A percentile compares a stretch with the other conserved stretches of the same genome.
phyloP scores from a whole-genome alignment of 2,797 vertebrate genomes.

The Syngnathus rostellatus region DNA sequence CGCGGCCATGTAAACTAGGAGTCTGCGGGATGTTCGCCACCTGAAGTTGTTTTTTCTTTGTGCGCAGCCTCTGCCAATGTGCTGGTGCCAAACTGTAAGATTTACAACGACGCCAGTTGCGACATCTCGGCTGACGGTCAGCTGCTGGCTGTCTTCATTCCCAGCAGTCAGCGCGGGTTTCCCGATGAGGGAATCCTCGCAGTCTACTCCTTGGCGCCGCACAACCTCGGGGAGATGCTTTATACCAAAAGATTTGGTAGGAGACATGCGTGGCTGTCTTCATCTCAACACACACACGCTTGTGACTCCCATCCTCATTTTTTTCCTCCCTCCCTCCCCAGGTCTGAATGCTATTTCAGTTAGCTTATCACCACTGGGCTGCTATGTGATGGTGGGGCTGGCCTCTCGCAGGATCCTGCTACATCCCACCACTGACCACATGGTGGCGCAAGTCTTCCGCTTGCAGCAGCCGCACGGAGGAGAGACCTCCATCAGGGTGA shows the following conservation, averaged over 20 bases:
- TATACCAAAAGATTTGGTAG: conserved; percentile 94
- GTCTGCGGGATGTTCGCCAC: background rate
- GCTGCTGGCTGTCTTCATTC: conserved; percentile 94
- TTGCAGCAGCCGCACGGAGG: conserved; percentile 95
- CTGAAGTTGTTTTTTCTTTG: background rate
- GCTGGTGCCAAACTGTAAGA: conserved; percentile 98
- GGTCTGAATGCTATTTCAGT: conserved; percentile 98
- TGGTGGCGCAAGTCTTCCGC: conserved; percentile 99
- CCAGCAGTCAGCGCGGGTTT: conserved; percentile 95
- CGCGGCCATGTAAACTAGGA: background rate
- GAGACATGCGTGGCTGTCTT: no score
- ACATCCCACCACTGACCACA: conserved; percentile 97
- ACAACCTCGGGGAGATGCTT: conserved; percentile 98
- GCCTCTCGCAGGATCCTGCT: conserved; percentile 93
- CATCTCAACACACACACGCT: background rate
- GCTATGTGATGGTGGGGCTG: conserved; percentile 96
- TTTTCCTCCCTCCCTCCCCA: conserved; percentile 25
- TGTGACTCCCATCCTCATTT: background rate
- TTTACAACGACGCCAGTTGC: conserved; percentile 98
- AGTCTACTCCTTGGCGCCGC: conserved; percentile 93
- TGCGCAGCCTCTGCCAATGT: conserved; percentile 87
- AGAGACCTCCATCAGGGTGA: conserved; percentile 94
- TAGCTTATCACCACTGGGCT: conserved; percentile 94
- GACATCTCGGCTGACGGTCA: conserved; percentile 97
- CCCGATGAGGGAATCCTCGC: conserved; percentile 96